phyloP scores from a whole-genome alignment of 1,140 invertebrate genomes.

The Danaus melanippus region DNA sequence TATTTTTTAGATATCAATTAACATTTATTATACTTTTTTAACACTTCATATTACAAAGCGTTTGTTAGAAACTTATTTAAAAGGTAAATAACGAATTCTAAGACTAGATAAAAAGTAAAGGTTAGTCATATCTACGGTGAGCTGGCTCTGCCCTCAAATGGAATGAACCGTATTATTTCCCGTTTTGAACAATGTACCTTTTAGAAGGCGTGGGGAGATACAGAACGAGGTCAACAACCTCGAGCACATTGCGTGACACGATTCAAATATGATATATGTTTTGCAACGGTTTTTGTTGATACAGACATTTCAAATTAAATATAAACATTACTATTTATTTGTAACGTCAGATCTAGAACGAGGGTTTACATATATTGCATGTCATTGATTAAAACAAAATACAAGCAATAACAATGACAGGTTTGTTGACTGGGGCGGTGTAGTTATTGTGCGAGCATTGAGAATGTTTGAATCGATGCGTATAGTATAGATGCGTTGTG shows the following conservation, averaged over 20 bases:
- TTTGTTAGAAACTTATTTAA: too few species aligned
- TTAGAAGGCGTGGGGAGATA: slow-evolving; percentile 46
- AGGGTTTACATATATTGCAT: background rate
- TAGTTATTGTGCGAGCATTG: slow-evolving; percentile 1
- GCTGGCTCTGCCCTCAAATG: slow-evolving; percentile 41
- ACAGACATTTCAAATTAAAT: slow-evolving; percentile 8
- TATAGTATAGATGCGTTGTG: too few species aligned
- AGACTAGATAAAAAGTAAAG: slow-evolving; percentile 3
- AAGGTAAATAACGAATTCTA: background rate
- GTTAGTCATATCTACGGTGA: slow-evolving; percentile 15
- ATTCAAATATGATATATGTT: slow-evolving; percentile 34
- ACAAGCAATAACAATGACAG: slow-evolving; percentile 1
- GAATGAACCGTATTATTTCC: slow-evolving; percentile 68
- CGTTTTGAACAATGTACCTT: slow-evolving; percentile 59
- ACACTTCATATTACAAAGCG: too few species aligned
- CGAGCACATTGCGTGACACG: slow-evolving; percentile 41
- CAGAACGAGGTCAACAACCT: slow-evolving; percentile 59
- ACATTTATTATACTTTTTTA: too few species aligned
- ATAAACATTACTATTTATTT: slow-evolving; percentile 3
- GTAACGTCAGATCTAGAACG: slow-evolving; percentile 1
- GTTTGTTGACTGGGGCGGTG: slow-evolving; percentile 6
- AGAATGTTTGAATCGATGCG: too few species aligned
- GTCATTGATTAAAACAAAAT: slow-evolving; percentile 1
- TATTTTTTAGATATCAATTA: too few species aligned
- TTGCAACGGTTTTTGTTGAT: slow-evolving; percentile 21